Evolutionary conservation across 2,113 vertebrate species (phyloP).

Genomic region (Peromyscus polionotus): DNA sequence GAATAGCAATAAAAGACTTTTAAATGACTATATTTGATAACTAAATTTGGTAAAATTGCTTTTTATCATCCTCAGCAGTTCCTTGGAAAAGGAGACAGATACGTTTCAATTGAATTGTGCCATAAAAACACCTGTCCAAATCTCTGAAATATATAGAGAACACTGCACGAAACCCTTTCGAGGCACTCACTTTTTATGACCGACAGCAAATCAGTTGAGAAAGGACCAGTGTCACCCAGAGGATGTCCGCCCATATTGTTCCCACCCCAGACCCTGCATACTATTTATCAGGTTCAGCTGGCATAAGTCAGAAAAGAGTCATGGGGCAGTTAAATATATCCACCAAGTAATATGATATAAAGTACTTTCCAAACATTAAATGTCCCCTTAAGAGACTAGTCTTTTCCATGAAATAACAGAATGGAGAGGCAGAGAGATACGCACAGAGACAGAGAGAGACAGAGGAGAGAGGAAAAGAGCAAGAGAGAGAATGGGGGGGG

Average conservation of each 20-base stretch:
- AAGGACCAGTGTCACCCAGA: not conserved
- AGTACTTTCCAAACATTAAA: constrained; percentile 83
- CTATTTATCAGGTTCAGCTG: constrained; percentile 60
- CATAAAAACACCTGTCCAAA: constrained; percentile 34
- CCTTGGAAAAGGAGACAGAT: constrained; percentile 17
- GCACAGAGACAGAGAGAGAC: not conserved
- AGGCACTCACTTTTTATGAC: not conserved
- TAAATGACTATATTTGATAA: not conserved
- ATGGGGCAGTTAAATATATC: constrained; percentile 67
- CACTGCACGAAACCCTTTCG: constrained; percentile 60
- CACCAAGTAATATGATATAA: constrained; percentile 72
- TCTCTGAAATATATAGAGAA: constrained; percentile 49
- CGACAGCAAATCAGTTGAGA: constrained; percentile 48
- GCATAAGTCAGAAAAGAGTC: constrained; percentile 69
- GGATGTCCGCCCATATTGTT: not conserved
- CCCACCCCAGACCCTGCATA: not conserved
- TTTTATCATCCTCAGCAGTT: constrained; percentile 50
- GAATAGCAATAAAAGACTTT: not conserved
- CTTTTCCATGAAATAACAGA: constrained; percentile 29
- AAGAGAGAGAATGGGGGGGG: not conserved
- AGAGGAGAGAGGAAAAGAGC: not conserved
- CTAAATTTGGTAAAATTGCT: not conserved
- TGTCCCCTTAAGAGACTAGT: constrained; percentile 68
- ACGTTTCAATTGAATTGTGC: constrained; percentile 31
- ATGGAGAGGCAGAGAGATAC: not conserved